Evolutionary conservation across 2,113 vertebrate genomes (phyloP), one percentile per base, ranked within the genome.

Genomic region (Ciconia stormi): DNA sequence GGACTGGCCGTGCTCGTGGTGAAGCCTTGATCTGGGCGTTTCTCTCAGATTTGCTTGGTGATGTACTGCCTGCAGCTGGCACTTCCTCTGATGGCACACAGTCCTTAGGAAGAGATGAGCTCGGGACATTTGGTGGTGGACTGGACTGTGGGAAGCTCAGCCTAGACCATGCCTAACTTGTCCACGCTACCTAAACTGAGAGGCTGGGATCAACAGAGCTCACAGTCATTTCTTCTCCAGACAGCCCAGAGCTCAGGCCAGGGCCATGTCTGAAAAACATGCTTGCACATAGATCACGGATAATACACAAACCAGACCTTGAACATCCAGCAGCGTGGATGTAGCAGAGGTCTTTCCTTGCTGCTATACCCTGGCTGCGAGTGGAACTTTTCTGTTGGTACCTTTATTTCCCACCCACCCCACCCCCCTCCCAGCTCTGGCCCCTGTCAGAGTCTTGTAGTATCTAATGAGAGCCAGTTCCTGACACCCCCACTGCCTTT

Each of bases 1-100:
- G 50, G 21, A 46, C 16, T 1, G 1, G 67, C 30, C 3, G 0
- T 8, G 6, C 12, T 46, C 3, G 0, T 42, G 70, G 19, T 2
- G 20, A 73, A 14, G 18, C 14, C 40, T 34, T 84, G 20, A 29
- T 40, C 23, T 47, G 30, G 7, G 29, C 11, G 3, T 23, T 78
- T 73, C 36, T 49, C 20, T 70, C 13, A 52, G 40, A 12, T 29
- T 78, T 69, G 30, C 50, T 11, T 16, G 38, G 32, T 3, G 2
- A 34, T 14, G 19, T 25, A n/a, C 52, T 63, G n/a, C 58, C 44
- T 62, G 66, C 3, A 2, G 42, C 53, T 87, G 47, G 25, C 16
- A 38, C 47, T 53, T 49, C 44, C 66, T 71, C 61, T 71, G 34
- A 38, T n/a, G 13, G 18, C 3, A 0, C 30, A 23, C 13, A 34